These are phyloP conservation scores for Lepus oiostolus DNA, from an alignment of 2,797 vertebrate genomes.

Conservation along the genomic window DNA sequence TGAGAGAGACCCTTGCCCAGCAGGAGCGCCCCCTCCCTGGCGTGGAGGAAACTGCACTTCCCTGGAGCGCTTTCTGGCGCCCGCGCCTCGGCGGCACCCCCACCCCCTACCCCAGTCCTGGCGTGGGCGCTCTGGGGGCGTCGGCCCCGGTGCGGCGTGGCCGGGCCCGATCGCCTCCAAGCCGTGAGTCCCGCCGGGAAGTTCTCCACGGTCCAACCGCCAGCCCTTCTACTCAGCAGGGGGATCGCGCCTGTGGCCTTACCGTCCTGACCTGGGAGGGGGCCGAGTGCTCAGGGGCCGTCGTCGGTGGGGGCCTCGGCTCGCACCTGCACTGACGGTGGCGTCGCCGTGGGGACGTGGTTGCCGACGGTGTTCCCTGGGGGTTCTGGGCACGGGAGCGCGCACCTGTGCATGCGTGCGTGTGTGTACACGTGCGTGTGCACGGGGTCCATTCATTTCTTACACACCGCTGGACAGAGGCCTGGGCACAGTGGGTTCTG, in stretches of 20 bases:
- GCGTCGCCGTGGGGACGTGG: background rate
- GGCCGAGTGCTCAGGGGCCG: too few relatives aligned
- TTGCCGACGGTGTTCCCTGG: background rate
- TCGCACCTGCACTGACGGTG: background rate
- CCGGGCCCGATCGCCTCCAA: background rate
- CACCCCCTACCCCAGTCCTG: too few relatives aligned
- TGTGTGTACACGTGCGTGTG: too few relatives aligned
- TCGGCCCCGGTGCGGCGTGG: too few relatives aligned
- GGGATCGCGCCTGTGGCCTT: background rate
- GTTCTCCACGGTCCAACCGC: background rate
- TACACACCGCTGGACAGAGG: background rate
- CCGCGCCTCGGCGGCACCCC: too few relatives aligned
- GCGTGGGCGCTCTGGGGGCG: background rate
- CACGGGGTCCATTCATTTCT: too few relatives aligned
- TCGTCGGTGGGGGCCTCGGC: background rate
- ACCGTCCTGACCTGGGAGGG: background rate
- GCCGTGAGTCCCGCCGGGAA: background rate
- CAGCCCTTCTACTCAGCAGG: background rate
- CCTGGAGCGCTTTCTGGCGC: constrained; percentile 59
- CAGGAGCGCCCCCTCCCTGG: background rate
- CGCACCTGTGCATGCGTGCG: background rate
- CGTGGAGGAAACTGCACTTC: constrained; percentile 72
- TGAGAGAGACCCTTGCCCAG: background rate
- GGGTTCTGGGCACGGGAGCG: background rate
- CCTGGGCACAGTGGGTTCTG: background rate